phyloP scores from a whole-genome alignment of 2,888 invertebrate species.

The Malthinus seriepunctatus region DNA sequence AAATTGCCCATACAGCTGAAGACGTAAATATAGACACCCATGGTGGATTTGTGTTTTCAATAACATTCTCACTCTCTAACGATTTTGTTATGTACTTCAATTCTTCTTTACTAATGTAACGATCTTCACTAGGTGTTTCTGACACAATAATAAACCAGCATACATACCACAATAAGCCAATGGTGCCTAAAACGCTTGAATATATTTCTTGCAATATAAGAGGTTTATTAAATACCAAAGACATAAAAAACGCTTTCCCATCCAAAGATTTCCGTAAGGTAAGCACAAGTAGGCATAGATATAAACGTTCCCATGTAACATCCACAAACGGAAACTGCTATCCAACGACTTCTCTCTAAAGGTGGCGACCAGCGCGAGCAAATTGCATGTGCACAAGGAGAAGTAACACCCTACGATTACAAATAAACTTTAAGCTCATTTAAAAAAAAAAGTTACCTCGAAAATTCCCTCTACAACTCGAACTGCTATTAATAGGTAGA shows the following conservation, averaged over 20 bases:
- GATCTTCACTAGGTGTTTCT: conserved; percentile 76
- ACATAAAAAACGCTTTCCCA: conserved; percentile 86
- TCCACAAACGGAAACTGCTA: conserved; percentile 83
- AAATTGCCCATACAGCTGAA: conserved; percentile 80
- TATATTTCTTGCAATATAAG: too few relatives aligned
- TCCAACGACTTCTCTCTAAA: conserved; percentile 75
- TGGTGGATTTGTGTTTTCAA: conserved; percentile 52
- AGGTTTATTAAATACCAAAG: conserved; percentile 57
- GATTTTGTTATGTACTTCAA: conserved; percentile 71
- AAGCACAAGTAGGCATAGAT: conserved; percentile 77
- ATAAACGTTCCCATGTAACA: conserved; percentile 85
- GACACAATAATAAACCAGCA: conserved; percentile 72
- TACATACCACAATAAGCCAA: conserved; percentile 71
- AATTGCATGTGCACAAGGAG: conserved; percentile 80
- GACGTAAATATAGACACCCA: conserved; percentile 76
- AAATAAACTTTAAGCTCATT: conserved; percentile 63
- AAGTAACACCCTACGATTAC: conserved; percentile 72
- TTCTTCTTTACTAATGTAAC: conserved; percentile 71
- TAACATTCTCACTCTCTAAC: conserved; percentile 57
- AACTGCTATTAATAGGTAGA: conserved; percentile 69
- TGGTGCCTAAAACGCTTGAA: conserved; percentile 55
- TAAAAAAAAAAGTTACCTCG: conserved; percentile 60
- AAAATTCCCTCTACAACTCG: conserved; percentile 50
- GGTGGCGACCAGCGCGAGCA: conserved; percentile 86
- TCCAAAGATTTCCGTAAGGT: conserved; percentile 71